phyloP scores from a whole-genome alignment of 2,113 vertebrate genomes.

The Nymphicus hollandicus region DNA sequence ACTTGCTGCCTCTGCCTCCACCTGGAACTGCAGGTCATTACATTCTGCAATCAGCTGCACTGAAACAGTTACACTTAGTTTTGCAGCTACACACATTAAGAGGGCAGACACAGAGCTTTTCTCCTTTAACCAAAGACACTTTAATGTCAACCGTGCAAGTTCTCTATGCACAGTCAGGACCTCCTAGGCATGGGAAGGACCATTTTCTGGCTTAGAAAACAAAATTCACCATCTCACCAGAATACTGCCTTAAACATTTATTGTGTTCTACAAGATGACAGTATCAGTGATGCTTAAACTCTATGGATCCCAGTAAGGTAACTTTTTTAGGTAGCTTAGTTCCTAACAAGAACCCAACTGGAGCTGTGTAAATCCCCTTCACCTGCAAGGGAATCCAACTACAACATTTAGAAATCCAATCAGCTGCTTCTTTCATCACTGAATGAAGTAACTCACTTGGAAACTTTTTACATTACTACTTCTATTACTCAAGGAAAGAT shows the following conservation, averaged over 20 bases:
- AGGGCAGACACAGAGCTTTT: background rate
- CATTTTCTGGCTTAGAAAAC: background rate
- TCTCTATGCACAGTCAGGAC: background rate
- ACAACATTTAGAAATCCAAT: background rate
- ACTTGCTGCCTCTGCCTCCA: background rate
- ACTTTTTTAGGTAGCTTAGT: background rate
- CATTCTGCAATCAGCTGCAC: background rate
- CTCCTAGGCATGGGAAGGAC: background rate
- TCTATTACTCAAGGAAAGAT: background rate
- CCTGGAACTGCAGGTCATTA: background rate
- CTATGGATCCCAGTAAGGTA: background rate
- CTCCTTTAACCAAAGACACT: background rate
- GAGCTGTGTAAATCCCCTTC: background rate
- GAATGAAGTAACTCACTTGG: background rate
- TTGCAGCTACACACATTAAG: background rate
- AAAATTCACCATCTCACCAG: background rate
- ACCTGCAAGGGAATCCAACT: background rate
- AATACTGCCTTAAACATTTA: background rate
- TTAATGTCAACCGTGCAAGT: background rate
- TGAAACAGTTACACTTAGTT: background rate
- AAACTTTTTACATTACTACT: background rate
- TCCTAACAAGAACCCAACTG: background rate
- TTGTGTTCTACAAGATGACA: background rate
- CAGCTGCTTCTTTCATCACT: background rate
- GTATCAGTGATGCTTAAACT: background rate